Percentiles rank a stretch among this genome's conserved stretches.
phyloP scores from a whole-genome alignment of 2,888 invertebrate species.

The Heliconius aoede region DNA sequence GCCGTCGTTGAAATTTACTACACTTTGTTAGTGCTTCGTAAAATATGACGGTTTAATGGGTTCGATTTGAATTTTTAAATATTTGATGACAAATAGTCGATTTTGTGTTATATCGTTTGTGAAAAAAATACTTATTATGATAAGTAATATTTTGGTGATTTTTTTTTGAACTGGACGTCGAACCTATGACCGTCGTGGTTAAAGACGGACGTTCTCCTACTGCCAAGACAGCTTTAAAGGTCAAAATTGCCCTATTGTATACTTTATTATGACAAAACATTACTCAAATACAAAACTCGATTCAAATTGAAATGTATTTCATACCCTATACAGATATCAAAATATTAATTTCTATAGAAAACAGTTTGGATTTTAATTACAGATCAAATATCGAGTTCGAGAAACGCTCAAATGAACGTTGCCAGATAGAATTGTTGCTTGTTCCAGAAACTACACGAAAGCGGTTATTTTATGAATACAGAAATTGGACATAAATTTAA shows the following conservation, averaged over 20 bases:
- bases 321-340: slow-evolving; percentile 9
- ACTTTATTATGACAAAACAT: not conserved
- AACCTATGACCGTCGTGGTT: not conserved
- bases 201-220: too few relatives aligned
- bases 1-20: not conserved
- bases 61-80: not conserved
- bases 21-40: not conserved
- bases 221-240: not conserved
- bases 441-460: slow-evolving; percentile 21
- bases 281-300: not conserved
- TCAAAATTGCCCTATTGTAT: not conserved
- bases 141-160: not conserved
- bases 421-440: slow-evolving; percentile 40
- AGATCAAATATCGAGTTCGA: slow-evolving; percentile 46
- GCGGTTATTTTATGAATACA: slow-evolving; percentile 3
- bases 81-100: slow-evolving; percentile 10
- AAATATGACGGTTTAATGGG: not conserved
- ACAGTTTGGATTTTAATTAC: slow-evolving; percentile 47
- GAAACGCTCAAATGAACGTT: slow-evolving; percentile 44
- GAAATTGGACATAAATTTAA: not conserved
- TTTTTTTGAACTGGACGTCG: not conserved
- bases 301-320: not conserved
- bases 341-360: slow-evolving; percentile 26
- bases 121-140: not conserved
- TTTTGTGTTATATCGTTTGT: not conserved